Base-by-base conservation (phyloP, 2,888 invertebrate genomes). In the Tuta absoluta region DNA sequence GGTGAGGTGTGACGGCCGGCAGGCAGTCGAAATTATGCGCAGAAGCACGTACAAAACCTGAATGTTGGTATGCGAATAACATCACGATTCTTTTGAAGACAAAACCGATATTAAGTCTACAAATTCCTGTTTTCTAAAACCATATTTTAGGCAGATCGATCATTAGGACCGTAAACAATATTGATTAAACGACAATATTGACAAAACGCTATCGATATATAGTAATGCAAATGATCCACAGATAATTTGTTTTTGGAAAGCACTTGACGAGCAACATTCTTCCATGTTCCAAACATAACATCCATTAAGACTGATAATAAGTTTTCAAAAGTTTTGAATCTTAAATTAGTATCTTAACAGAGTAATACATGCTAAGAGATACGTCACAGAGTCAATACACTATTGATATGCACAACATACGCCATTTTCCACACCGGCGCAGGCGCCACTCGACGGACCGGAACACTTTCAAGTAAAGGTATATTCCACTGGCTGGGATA, bases 391-490 rank as follows among this genome's bases (percentile, higher is more conserved):
- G 65, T 66, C 62, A 66, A 66, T 71, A 70, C 63, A 67, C 67
- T 67, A 33, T 33, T 63, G 69, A 68, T 70, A 74, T 73, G 71
- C 72, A 33, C 68, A 68, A 67, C 68, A 66, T 59, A 64, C 71
- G 68, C 49, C 51, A 73, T 76, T 80, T 78, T 82, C 75, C 75
- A 80, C 81, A 80, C 77, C 75, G 80, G 74, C 67, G 68, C 71
- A 69, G 71, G 71, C 68, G 64, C 64, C 24, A 51, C 12, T 23
- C 66, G 63, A 51, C 79, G 76, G 82, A 82, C 79, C 86, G 82
- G 77, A 86, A 87, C 86, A 84, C 83, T 87, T 87, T 86, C 85
- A 84, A 82, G 84, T 79, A 83, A 85, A 76, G 80, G 80, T 84
- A 84, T 81, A 4, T 1, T 56, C 28, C 28, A 56, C 86, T 77